Evolutionary conservation across 1,140 invertebrate species (phyloP).

Genomic region (Drosophila serrata): DNA sequence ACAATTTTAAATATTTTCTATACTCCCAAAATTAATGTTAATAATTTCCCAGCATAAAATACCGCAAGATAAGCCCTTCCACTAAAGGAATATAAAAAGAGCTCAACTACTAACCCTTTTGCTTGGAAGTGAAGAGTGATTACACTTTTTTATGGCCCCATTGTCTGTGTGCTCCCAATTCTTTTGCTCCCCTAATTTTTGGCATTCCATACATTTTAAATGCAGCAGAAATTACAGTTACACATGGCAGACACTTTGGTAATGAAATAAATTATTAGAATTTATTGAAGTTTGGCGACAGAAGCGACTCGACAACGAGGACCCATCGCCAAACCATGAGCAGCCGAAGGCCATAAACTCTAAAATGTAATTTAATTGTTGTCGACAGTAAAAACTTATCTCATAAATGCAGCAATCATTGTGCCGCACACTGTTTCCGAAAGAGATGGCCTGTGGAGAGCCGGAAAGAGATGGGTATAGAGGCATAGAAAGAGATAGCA

Average conservation of each 20-base stretch:
- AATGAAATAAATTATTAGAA: conserved; percentile 75
- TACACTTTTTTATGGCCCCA: conserved; percentile 19
- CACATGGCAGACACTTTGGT: conserved; percentile 33
- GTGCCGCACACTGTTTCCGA: conserved; percentile 22
- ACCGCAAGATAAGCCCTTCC: background rate
- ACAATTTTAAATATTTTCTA: background rate
- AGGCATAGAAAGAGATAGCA: no score
- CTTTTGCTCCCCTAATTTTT: conserved; percentile 11
- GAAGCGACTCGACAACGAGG: conserved; percentile 50
- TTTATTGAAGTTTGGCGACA: conserved; percentile 75
- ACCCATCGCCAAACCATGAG: background rate
- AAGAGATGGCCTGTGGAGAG: background rate
- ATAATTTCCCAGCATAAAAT: background rate
- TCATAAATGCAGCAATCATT: conserved; percentile 76
- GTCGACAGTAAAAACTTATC: conserved; percentile 78
- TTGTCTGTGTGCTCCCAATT: conserved; percentile 32
- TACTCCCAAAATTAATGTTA: background rate
- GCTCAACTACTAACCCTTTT: conserved; percentile 1
- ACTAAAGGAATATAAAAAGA: conserved; percentile 6
- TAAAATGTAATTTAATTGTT: conserved; percentile 81
- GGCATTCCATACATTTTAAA: conserved; percentile 56
- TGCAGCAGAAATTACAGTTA: conserved; percentile 47
- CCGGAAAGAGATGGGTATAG: background rate
- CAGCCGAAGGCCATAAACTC: conserved; percentile 63
- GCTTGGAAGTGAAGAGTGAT: background rate